Evolutionary conservation across 2,888 invertebrate species (phyloP), one percentile per base, ranked within the genome.

Genomic region (Parnassius smintheus): DNA sequence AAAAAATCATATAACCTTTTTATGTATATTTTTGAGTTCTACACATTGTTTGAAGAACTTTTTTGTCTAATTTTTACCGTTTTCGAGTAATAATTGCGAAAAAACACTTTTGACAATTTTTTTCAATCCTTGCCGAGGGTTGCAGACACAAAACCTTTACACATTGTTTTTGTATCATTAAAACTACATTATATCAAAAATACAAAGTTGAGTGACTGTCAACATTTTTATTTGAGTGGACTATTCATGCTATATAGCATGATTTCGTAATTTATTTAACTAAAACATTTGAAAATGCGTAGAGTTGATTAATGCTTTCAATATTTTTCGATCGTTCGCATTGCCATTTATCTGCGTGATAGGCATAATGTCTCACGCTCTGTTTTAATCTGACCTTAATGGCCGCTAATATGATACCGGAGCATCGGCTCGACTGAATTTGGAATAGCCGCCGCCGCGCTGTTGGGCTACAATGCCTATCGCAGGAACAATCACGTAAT

Each of bases 401-500:
- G 60, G 59, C 60, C 62, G 54, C 59, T 61, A 54, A 35, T 56
- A 53, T 56, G 46, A 62, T 59, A 53, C 45, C 59, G 54, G 50
- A 59, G 56, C 54, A 58, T 53, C 60, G 55, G 41, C 48, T 13
- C 3, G 44, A 11, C 44, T 11, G 25, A 25, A 25, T 25, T 3
- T 25, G 25, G 25, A 25, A 25, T 4, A 25, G 25, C 25, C 25
- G 25, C 4, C 25, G 25, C 25, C 25, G 25, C 4, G 4, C 42
- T 74, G 13, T 13, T 48, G 48, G 9, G 48, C 25, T 25, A 25
- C 2, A 25, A 25, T 18, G 18, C 25, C 25, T 25, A 25, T 25
- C 25, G 25, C 25, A 67, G 72, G 71, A 70, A 75, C 80, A 75
- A 76, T 82, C 83, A 86, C 81, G 81, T 75, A 75, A 77, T 67